Evolutionary conservation across 2,888 invertebrate species (phyloP), one percentile per base, ranked within the genome.

Genomic region (Blomia tropicalis): DNA sequence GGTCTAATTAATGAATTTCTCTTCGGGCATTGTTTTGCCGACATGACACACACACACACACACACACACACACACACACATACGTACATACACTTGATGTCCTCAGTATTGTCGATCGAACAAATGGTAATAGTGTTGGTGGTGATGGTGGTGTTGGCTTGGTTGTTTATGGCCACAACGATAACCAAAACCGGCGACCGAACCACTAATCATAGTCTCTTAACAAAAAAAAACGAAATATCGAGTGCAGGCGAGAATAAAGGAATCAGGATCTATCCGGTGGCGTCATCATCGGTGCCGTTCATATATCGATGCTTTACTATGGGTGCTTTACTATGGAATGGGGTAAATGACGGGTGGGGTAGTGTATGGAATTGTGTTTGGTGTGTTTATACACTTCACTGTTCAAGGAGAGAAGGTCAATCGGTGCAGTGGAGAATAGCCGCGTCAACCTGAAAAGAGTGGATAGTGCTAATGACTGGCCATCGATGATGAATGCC

Each of bases 391-490:
- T 41, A 14, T 41, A n/a, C 41, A 41, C n/a, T n/a, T 14, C 41
- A 41, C 41, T 41, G 41, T 14, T n/a, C 41, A 41, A 41, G 14
- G 41, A n/a, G n/a, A n/a, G n/a, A n/a, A n/a, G n/a, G n/a, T n/a
- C n/a, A n/a, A n/a, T n/a, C n/a, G n/a, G n/a, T n/a, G n/a, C n/a
- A n/a, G n/a, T n/a, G n/a, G n/a, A n/a, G n/a, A n/a, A n/a, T n/a
- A n/a, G n/a, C n/a, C n/a, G n/a, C n/a, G n/a, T n/a, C n/a, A n/a
- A n/a, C n/a, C n/a, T n/a, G n/a, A n/a, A 41, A 41, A 17, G 41
- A 47, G 51, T 47, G 51, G n/a, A 47, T 47, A n/a, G 51, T n/a
- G 51, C 51, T 47, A 47, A 47, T 47, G 51, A 47, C 51, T 47
- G 51, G 51, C 51, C 51, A 47, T 47, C 51, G 51, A 47, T 27